Evolutionary conservation across 2,797 vertebrate genomes (phyloP).

Genomic region (Myiotriccus ornatus): DNA sequence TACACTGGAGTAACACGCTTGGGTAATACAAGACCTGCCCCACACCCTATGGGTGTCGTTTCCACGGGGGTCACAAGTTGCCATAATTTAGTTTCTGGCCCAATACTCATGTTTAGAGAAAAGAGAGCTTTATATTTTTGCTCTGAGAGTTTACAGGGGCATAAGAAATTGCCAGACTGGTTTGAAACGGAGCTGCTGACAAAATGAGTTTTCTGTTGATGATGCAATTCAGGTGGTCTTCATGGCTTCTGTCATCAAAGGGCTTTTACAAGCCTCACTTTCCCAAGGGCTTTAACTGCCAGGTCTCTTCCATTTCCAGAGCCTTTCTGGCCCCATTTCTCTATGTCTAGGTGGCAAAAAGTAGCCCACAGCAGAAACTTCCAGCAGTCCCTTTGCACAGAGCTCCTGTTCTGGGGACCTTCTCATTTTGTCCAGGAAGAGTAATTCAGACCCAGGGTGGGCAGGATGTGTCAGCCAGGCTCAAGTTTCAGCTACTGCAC

Average conservation of each 20-base stretch:
- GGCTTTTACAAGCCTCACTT: background rate
- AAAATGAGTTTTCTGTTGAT: background rate
- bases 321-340: background rate
- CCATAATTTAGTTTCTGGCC: background rate
- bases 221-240: background rate
- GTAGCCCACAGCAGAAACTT: background rate
- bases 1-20: rapidly evolving
- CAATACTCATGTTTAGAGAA: background rate
- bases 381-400: background rate
- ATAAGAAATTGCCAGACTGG: background rate
- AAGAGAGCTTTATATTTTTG: background rate
- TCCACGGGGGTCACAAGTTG: background rate
- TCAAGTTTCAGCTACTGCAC: background rate
- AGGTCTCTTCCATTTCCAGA: background rate
- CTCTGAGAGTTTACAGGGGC: background rate
- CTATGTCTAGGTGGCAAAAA: background rate
- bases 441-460: background rate
- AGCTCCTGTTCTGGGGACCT: background rate
- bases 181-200: background rate
- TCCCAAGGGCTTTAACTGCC: background rate
- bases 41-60: rapidly evolving
- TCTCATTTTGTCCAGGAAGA: background rate
- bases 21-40: no score
- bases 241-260: background rate
- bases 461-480: background rate